Base-by-base conservation (phyloP, 2,797 vertebrate species). In the Myotis planiceps region DNA sequence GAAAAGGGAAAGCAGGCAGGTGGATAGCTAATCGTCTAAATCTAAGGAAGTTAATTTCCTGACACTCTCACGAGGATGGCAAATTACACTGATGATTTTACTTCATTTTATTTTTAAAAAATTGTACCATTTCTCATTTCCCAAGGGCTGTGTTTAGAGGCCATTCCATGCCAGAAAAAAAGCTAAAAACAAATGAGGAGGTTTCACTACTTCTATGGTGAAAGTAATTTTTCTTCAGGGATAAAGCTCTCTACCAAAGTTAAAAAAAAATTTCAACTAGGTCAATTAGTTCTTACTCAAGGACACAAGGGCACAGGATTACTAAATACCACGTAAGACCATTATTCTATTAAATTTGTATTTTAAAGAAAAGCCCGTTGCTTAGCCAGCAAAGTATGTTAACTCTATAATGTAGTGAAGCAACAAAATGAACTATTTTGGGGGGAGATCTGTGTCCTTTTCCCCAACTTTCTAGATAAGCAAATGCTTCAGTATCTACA, bases 271-370 rank as follows among this genome's bases (percentile, higher is more conserved):
- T 49, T 58, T 66, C 47, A 95, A 96, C 58, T 94, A 89, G 83
- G 95, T 96, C 92, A 97, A 75, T 89, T 72, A 86, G 65, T 96
- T 80, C 45, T 96, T 88, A 82, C 42, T 74, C 37, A 89, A 95
- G 72, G 72, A 94, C 42, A 74, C 32, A 89, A 95, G 72, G 72
- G 91, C 89, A 97, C 12, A 92, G 74, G 95, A 88, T 89, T 83
- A 92, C 51, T 53, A 92, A 86, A 89, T 34, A 92, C n/a, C 55
- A 91, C 5, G 0, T 55, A 94, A 91, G n/a, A 75, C 21, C 32
- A 39, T 75, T 89, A 92, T 81, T 96, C 71, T 91, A 80, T 74
- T 93, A 88, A 93, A 92, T 58, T 49, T 84, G 21, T 68, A 76
- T 76, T 96, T 96, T 95, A 72, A 72, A 89, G 58, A 82, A 81